Evolutionary conservation across 2,888 invertebrate species (phyloP).

Genomic region (Aelia acuminata): DNA sequence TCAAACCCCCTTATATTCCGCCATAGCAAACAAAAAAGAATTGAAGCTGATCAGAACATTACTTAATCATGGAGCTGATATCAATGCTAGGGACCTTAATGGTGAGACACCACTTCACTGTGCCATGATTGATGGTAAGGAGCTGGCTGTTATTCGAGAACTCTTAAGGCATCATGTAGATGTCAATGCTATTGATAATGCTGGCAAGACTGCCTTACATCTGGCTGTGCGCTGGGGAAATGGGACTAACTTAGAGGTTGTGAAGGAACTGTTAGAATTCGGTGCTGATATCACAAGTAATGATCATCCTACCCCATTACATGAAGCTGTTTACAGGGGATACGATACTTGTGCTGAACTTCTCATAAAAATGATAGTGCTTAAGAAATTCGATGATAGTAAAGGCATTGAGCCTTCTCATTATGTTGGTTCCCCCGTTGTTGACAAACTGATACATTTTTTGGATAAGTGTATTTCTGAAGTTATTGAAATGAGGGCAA

Average conservation of each 20-base stretch:
- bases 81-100: background rate
- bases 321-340: constrained; percentile 19
- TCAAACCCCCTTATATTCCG: background rate
- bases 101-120: constrained; percentile 25
- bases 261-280: constrained; percentile 32
- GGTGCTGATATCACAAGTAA: constrained; percentile 11
- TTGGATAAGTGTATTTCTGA: constrained; percentile 3
- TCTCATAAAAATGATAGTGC: constrained; percentile 7
- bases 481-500: background rate
- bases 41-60: background rate
- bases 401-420: background rate
- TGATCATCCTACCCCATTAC: background rate
- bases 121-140: background rate
- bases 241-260: background rate
- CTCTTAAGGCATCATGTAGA: constrained; percentile 25
- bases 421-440: background rate
- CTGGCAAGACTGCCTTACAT: constrained; percentile 20
- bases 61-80: constrained; percentile 36
- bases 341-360: constrained; percentile 22
- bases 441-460: background rate
- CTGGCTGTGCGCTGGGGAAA: constrained; percentile 20
- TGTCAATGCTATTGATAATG: constrained; percentile 6
- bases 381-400: background rate
- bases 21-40: background rate
- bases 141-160: background rate